Conservation (phyloP, 2,113 vertebrate genomes). For the Vulpes ferrilata region DNA sequence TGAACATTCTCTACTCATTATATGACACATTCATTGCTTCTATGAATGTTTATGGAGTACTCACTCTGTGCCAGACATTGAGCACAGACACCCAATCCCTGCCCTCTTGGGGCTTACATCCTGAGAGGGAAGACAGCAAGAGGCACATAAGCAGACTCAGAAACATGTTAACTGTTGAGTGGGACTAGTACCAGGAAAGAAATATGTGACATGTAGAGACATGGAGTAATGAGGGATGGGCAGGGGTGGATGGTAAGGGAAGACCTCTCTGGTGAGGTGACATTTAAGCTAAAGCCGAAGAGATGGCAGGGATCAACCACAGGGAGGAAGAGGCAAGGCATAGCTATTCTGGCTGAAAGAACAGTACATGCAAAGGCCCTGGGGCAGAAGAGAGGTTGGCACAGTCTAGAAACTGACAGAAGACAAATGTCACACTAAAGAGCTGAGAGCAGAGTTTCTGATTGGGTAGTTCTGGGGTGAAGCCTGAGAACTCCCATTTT, state of each 20-base stretch:
- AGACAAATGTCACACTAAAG: background rate
- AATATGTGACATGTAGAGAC: background rate
- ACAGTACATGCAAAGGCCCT: background rate
- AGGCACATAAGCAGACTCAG: background rate
- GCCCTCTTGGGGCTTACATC: background rate
- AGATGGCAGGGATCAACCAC: background rate
- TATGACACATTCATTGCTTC: background rate
- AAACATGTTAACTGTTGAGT: background rate
- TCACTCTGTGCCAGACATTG: accelerated
- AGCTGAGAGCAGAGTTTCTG: background rate
- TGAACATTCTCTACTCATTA: background rate
- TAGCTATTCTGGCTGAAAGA: background rate
- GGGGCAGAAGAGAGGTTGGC: background rate
- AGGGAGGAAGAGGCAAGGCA: background rate
- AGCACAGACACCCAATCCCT: background rate
- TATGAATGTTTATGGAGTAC: no score
- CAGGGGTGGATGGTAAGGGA: background rate
- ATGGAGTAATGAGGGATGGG: background rate
- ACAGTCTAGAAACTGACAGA: background rate
- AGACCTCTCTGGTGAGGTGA: background rate
- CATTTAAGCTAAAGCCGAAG: background rate
- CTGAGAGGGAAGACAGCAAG: background rate
- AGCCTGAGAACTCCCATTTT: background rate
- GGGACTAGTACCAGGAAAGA: background rate
- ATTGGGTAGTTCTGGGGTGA: no score